phyloP scores from a whole-genome alignment of 2,113 vertebrate species.

The Lanius collurio region DNA sequence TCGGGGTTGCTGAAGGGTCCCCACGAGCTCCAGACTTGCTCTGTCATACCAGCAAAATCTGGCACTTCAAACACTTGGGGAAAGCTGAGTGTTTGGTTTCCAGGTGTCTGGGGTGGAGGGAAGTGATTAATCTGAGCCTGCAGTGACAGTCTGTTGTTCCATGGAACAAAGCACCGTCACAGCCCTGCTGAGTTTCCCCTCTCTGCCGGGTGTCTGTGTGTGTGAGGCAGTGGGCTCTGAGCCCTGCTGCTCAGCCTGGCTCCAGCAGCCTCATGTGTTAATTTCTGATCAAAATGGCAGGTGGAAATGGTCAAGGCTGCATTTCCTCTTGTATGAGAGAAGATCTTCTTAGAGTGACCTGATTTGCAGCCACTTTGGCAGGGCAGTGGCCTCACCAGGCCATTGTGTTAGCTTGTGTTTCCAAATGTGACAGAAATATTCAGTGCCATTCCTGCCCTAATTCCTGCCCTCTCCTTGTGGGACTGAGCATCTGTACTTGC shows the following conservation, averaged over 20 bases:
- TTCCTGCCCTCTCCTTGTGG: background rate
- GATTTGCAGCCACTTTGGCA: rapidly evolving
- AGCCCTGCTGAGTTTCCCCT: slow-evolving; percentile 4
- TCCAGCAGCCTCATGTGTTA: background rate
- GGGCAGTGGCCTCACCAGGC: background rate
- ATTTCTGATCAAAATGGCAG: background rate
- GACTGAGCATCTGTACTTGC: background rate
- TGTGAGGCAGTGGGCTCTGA: background rate
- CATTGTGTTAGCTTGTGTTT: rapidly evolving
- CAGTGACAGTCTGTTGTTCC: slow-evolving; percentile 38
- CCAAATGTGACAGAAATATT: background rate
- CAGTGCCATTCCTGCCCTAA: background rate
- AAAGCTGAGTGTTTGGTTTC: slow-evolving; percentile 31
- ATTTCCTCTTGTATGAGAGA: background rate
- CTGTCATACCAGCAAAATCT: rapidly evolving
- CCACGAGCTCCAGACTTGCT: background rate
- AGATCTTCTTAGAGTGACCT: background rate
- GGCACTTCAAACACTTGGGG: background rate
- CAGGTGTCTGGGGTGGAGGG: slow-evolving; percentile 20
- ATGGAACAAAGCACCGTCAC: slow-evolving; percentile 22
- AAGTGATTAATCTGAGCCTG: slow-evolving; percentile 51
- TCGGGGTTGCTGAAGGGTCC: background rate
- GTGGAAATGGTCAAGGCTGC: background rate
- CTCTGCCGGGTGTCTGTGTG: background rate
- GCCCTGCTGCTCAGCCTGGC: background rate